Percentiles rank a stretch among this genome's conserved stretches.
Evolutionary conservation across 1,140 invertebrate species (phyloP).

Genomic region (Rhagoletis zephyria): DNA sequence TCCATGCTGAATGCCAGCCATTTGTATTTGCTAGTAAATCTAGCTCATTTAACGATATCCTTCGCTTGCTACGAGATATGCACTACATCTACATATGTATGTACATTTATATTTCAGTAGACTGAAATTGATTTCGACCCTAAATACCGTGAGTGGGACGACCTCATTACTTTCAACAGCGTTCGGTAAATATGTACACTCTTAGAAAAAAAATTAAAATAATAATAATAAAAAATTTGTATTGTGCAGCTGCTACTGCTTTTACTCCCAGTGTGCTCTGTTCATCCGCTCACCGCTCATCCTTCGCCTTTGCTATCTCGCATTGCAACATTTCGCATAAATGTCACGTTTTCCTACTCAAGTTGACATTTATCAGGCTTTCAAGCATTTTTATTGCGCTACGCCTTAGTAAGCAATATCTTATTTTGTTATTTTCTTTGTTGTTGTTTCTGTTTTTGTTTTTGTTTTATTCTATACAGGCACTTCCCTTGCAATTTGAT

Average conservation of each 20-base stretch:
- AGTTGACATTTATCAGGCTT: constrained; percentile 50
- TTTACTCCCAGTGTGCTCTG: not conserved
- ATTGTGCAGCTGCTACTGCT: not conserved
- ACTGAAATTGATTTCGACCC: constrained; percentile 39
- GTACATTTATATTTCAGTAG: not conserved
- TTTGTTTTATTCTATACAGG: not conserved
- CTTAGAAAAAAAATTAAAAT: not conserved
- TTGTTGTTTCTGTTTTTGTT: no score
- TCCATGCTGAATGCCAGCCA: not conserved
- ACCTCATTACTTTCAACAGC: not conserved
- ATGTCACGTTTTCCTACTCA: constrained; percentile 50
- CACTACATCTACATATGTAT: no score
- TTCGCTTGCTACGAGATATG: not conserved
- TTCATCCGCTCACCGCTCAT: not conserved
- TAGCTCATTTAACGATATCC: constrained; percentile 31
- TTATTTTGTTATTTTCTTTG: not conserved
- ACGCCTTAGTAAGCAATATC: not conserved
- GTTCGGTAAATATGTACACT: not conserved
- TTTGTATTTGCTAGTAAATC: not conserved
- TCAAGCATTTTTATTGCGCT: constrained; percentile 44
- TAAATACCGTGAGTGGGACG: not conserved
- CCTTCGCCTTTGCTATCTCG: constrained; percentile 44
- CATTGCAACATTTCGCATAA: constrained; percentile 42
- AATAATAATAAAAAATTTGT: no score
- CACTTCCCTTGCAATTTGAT: not conserved